Percentiles rank a stretch among this genome's conserved stretches.
These are phyloP conservation scores for Xenotilapia flavipinnis DNA, from an alignment of 2,113 vertebrate species.

Conservation along the genomic window DNA sequence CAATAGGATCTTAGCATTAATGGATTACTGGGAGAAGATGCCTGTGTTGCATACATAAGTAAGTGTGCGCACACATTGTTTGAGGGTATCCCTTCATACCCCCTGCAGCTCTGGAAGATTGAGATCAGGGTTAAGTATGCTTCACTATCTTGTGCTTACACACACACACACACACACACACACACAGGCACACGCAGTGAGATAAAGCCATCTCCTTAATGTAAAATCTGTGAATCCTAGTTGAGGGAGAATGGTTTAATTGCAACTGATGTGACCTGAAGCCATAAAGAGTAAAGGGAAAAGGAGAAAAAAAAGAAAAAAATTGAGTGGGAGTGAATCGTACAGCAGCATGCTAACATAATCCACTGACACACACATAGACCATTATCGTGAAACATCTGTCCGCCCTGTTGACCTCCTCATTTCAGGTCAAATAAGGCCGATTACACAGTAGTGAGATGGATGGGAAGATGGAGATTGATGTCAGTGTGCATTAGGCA, in stretches of 20 bases:
- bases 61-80: background rate
- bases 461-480: conserved; percentile 32
- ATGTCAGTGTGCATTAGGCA: background rate
- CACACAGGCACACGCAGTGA: background rate
- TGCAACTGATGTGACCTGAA: conserved; percentile 32
- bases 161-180: background rate
- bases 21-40: background rate
- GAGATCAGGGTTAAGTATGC: conserved; percentile 27
- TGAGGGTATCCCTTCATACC: background rate
- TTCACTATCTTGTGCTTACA: background rate
- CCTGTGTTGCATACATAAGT: background rate
- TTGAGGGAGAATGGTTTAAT: conserved; percentile 33
- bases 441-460: conserved; percentile 39
- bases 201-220: conserved; percentile 40
- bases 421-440: conserved; percentile 42
- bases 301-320: background rate
- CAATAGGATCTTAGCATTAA: conserved; percentile 6
- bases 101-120: conserved; percentile 14
- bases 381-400: conserved; percentile 55
- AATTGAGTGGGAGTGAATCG: background rate
- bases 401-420: conserved; percentile 39
- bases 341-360: conserved; percentile 2
- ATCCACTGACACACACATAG: conserved; percentile 20
- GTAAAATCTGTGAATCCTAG: conserved; percentile 50
- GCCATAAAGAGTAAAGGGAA: background rate